Base-by-base conservation (phyloP, 2,113 vertebrate species). In the Perca fluviatilis region DNA sequence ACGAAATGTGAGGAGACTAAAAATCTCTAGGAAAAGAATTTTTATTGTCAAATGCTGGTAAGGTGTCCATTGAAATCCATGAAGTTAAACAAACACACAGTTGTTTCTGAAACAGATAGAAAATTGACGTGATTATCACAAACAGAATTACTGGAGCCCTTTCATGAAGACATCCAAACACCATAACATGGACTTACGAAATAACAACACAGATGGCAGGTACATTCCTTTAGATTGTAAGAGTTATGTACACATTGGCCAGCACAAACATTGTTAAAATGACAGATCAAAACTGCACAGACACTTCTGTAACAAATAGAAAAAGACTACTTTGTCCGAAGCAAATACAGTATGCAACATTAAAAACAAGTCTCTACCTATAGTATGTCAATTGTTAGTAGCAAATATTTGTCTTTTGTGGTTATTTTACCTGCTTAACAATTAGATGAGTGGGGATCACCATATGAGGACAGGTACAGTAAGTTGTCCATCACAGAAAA, bases 1-100 rank as follows among this genome's bases (percentile, higher is more conserved):
- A 33, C 9, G 76, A 64, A 62, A 58, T 9, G 27, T 12, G 11
- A 54, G 2, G 11, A 27, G 27, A 30, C 7, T 30, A 23, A 82
- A 66, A 80, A 69, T 40, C 16, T 73, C 43, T 53, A 60, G 50
- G 3, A 76, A 76, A 91, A 80, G 0, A 60, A 14, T n/a, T 66
- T 92, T 92, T 90, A 90, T 90, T 92, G 86, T 77, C 27, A 91
- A 92, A 90, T 84, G 86, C 88, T 92, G 82, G 85, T 82, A 91
- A 77, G 49, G 65, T 86, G 76, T 83, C 80, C 76, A 77, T 60
- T 86, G 40, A 80, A 85, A 78, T 78, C 51, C 66, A 87, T 46
- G 79, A 56, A 72, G 77, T 46, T 64, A 53, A 74, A 70, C 9
- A 21, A 73, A 67, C 16, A 61, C 51, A 84, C 70, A 69, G n/a